Conservation (phyloP, 2,888 invertebrate genomes). For the Drosophila stalkeri region DNA sequence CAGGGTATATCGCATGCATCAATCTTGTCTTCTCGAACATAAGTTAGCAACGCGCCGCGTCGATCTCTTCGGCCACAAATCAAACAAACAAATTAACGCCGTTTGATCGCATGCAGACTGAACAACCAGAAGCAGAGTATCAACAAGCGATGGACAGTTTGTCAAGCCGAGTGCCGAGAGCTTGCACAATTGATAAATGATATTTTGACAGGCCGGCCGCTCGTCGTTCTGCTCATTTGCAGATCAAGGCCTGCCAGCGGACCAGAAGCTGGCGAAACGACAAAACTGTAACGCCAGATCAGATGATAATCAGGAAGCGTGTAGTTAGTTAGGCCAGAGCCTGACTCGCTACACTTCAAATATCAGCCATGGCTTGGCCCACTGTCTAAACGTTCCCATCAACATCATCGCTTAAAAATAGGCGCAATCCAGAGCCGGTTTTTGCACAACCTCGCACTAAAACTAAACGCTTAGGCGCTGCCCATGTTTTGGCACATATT, state of each 20-base stretch:
- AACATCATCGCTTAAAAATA: slow-evolving; percentile 65
- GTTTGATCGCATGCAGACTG: slow-evolving; percentile 51
- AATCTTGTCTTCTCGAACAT: slow-evolving; percentile 8
- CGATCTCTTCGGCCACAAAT: slow-evolving; percentile 52
- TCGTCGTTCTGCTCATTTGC: slow-evolving; percentile 18
- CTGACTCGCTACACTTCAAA: slow-evolving; percentile 23
- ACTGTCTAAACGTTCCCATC: slow-evolving; percentile 26
- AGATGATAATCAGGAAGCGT: slow-evolving; percentile 25
- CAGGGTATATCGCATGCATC: neutral
- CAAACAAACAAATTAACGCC: slow-evolving; percentile 74
- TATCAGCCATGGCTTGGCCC: slow-evolving; percentile 2
- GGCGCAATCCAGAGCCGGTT: slow-evolving; percentile 48
- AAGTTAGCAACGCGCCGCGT: slow-evolving; percentile 25
- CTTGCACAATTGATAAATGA: slow-evolving; percentile 48
- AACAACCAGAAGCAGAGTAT: slow-evolving; percentile 14
- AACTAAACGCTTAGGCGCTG: slow-evolving; percentile 14
- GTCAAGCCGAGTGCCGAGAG: slow-evolving; percentile 28
- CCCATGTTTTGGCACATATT: slow-evolving; percentile 59
- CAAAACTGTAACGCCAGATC: slow-evolving; percentile 31
- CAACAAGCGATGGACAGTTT: slow-evolving; percentile 34
- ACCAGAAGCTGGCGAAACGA: neutral
- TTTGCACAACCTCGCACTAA: neutral
- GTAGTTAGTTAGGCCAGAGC: neutral
- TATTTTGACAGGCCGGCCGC: slow-evolving; percentile 28
- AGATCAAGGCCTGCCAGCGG: slow-evolving; percentile 34